These are phyloP conservation scores for Malurus melanocephalus DNA, from an alignment of 2,113 vertebrate species.

Conservation along the genomic window DNA sequence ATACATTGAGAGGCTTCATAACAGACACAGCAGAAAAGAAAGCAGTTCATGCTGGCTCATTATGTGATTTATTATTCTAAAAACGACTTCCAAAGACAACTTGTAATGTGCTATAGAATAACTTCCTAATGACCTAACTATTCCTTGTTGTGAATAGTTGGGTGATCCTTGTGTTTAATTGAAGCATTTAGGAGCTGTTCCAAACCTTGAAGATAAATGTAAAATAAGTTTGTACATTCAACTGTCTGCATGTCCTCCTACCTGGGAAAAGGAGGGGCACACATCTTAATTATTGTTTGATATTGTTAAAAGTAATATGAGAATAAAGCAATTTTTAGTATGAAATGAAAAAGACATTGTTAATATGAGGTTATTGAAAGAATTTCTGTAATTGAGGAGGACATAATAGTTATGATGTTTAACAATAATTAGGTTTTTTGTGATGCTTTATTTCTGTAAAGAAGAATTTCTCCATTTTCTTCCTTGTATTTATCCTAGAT, in stretches of 20 bases:
- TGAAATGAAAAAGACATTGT: not conserved
- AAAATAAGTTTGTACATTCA: not conserved
- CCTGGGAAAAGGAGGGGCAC: not conserved
- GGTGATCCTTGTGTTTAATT: not conserved
- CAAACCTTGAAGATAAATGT: not conserved
- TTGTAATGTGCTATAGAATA: not conserved
- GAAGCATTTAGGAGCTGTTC: not conserved
- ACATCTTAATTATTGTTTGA: not conserved
- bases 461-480: not conserved
- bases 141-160: not conserved
- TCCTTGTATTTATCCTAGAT: not conserved
- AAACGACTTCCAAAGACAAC: not conserved
- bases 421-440: not conserved
- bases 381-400: not conserved
- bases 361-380: not conserved
- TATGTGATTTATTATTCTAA: not conserved
- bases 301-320: not conserved
- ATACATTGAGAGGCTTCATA: not conserved
- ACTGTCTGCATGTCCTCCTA: not conserved
- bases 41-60: not conserved
- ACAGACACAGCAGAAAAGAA: not conserved
- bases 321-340: not conserved
- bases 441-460: not conserved
- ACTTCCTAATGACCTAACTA: not conserved
- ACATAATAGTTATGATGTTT: not conserved